Conservation (phyloP, 2,888 invertebrate species). For the Agrochola litura region DNA sequence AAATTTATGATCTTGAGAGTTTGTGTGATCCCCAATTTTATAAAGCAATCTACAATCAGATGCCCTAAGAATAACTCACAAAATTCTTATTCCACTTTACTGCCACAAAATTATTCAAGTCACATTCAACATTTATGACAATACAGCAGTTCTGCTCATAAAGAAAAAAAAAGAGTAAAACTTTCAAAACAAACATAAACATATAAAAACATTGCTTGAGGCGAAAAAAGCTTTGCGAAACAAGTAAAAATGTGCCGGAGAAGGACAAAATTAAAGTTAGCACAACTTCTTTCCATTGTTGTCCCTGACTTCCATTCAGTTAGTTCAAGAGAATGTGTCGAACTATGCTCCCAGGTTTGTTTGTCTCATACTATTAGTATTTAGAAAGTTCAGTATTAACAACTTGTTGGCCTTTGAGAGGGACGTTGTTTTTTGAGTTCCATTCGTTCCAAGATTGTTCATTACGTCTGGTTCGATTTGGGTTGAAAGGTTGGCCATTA, state of each 20-base stretch:
- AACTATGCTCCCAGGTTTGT: constrained; percentile 60
- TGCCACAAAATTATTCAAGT: constrained; percentile 5
- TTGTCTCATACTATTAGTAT: constrained; percentile 63
- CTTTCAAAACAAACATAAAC: constrained; percentile 42
- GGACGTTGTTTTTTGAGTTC: constrained; percentile 36
- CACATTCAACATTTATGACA: constrained; percentile 31
- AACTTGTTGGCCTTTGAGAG: constrained; percentile 59
- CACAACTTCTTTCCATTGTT: constrained; percentile 61
- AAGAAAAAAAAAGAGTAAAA: constrained; percentile 7
- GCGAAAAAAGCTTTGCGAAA: constrained; percentile 42
- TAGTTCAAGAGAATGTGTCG: constrained; percentile 61
- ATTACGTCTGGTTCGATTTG: constrained; percentile 7
- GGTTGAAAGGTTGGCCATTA: background rate
- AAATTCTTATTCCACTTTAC: constrained; percentile 4
- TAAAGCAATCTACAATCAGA: background rate
- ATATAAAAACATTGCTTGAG: constrained; percentile 47
- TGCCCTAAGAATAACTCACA: background rate
- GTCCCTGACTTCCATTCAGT: constrained; percentile 53
- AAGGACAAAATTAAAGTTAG: constrained; percentile 66
- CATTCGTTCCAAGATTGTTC: constrained; percentile 18
- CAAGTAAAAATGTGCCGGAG: constrained; percentile 54
- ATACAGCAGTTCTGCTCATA: constrained; percentile 4
- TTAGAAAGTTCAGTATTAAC: constrained; percentile 62
- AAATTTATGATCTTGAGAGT: background rate
- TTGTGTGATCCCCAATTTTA: too few species aligned